phyloP scores from a whole-genome alignment of 2,888 invertebrate species.

The Apodemia mormo region DNA sequence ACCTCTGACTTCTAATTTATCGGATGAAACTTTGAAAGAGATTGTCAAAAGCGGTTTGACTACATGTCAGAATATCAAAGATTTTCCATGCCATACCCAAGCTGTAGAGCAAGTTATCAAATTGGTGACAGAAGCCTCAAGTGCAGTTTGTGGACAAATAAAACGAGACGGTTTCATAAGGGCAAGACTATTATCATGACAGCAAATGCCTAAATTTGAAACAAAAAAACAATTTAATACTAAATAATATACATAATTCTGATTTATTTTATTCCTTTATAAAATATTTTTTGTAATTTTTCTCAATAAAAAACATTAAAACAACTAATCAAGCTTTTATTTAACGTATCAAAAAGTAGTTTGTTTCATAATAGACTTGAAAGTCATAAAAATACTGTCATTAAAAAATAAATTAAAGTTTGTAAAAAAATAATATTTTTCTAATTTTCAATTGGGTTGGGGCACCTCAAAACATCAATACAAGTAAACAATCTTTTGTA shows the following conservation, averaged over 20 bases:
- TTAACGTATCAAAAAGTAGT: too few species aligned
- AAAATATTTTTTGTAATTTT: too few species aligned
- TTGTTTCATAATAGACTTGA: too few species aligned
- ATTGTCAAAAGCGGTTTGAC: neutral
- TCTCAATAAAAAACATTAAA: neutral
- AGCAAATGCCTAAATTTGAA: neutral
- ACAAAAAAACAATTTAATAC: neutral
- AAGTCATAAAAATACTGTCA: too few species aligned
- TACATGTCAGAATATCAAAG: neutral
- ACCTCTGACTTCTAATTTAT: neutral
- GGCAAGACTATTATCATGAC: neutral
- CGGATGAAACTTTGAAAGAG: neutral
- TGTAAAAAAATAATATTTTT: neutral
- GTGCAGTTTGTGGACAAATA: constrained; percentile 5
- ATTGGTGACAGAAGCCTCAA: neutral
- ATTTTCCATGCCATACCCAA: constrained; percentile 1
- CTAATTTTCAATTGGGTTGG: neutral
- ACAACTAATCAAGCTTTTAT: neutral
- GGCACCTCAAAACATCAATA: neutral
- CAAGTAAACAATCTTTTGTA: neutral
- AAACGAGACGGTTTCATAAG: neutral
- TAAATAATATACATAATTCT: too few species aligned
- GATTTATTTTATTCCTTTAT: too few species aligned
- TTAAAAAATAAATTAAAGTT: neutral
- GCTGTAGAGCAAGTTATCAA: neutral